Base-by-base conservation (phyloP, 1,140 invertebrate species). In the Tachypleus tridentatus region DNA sequence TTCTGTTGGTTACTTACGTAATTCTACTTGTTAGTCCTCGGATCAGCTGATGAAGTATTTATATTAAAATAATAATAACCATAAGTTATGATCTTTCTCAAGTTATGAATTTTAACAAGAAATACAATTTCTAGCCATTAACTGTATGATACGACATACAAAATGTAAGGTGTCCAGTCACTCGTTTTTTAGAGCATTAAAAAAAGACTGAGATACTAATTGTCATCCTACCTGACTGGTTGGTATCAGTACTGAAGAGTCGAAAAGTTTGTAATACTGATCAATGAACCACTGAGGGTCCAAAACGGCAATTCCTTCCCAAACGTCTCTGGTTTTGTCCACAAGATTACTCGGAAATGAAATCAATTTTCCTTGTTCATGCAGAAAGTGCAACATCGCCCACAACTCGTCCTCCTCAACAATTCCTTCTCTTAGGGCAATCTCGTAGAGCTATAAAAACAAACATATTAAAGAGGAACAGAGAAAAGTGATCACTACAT, bases 301-400 rank as follows among this genome's bases (percentile, higher is more conserved):
- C 4, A 73, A 60, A 56, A 73, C 68, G 53, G 72, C 69, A 9
- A 72, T 67, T 57, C 65, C 63, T 58, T 67, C 63, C 6, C 10
- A 10, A 4, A 57, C 56, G n/a, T 63, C 49, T 47, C 54, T 50
- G n/a, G 29, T 29, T 29, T 29, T 60, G 58, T 53, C 49, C 54
- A 10, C 56, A 49, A 51, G 65, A 62, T n/a, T 57, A 53, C 51
- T 63, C 68, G 47, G 51, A 71, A 10, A 63, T 56, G 47, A 71
- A 51, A 65, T 62, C 47, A 73, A 57, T 63, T 68, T 70, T 3
- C 69, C 72, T 58, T 70, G 72, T 66, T 78, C 76, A 65, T 80
- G 77, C 64, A 77, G 77, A 66, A 79, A 79, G 61, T 78, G 72
- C 9, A 80, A 64, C 70, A 78, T 72, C 5, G 76, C 74, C 54